A percentile compares a stretch with the other conserved stretches of the same genome.
Conservation (phyloP, 2,888 invertebrate genomes). For the Agrotis segetum region DNA sequence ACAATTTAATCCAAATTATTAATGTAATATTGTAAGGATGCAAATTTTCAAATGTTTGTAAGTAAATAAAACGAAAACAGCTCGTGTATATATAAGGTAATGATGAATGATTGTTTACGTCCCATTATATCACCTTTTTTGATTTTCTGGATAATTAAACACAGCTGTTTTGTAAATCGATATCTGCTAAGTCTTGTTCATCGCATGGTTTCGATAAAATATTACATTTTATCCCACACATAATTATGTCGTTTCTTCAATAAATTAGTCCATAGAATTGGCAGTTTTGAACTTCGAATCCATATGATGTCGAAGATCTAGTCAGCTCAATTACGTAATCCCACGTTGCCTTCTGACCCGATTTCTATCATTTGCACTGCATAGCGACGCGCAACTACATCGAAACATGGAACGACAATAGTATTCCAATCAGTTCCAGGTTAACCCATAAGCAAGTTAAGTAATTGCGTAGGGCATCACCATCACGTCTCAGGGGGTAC, state of each 20-base stretch:
- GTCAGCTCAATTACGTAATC: too few relatives aligned
- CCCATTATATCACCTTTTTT: neutral
- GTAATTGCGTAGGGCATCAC: too few relatives aligned
- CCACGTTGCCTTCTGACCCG: neutral
- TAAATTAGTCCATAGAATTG: too few relatives aligned
- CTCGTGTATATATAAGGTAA: constrained; percentile 40
- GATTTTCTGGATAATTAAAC: neutral
- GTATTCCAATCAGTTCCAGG: neutral
- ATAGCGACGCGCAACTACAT: neutral
- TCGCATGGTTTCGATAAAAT: neutral
- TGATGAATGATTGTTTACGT: constrained; percentile 44
- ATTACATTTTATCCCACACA: neutral
- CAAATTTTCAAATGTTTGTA: constrained; percentile 36
- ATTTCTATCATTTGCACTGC: neutral
- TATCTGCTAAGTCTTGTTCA: neutral
- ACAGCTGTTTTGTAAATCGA: neutral
- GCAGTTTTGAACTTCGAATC: too few relatives aligned
- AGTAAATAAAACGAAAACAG: constrained; percentile 33
- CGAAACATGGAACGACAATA: neutral
- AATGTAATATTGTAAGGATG: constrained; percentile 30
- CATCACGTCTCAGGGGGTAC: too few relatives aligned
- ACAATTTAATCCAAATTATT: constrained; percentile 32
- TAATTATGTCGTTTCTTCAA: too few relatives aligned
- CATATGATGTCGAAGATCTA: too few relatives aligned
- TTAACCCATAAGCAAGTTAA: too few relatives aligned